Base-by-base conservation (phyloP, 2,888 invertebrate species). In the Cryptus viduatorius region DNA sequence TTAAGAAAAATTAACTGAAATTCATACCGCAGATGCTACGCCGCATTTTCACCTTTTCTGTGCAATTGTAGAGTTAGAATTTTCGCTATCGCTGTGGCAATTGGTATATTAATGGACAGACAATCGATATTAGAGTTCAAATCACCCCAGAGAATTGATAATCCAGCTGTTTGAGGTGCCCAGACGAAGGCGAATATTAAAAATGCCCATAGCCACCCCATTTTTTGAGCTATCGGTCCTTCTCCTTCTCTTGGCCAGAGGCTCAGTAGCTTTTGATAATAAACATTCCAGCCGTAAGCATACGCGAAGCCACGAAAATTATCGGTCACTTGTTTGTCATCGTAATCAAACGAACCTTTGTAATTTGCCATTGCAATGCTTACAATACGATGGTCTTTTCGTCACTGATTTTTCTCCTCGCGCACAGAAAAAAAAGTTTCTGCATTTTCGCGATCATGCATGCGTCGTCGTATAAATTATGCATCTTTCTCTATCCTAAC, bases 61-160 rank as follows among this genome's bases (percentile, higher is more conserved):
- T 37, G 37, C 37, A 37, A 87, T 79, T 88, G 87, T 48, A 88
- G 78, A 14, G 85, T 77, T 1, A 87, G 8, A 0, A 89, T 31
- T 83, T 90, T 90, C 12, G 86, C 48, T 2, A 85, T 48, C 0
- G 89, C 86, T 10, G 87, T 88, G 0, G 76, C 81, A 0, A 86
- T 75, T 0, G 89, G 86, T 4, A 90, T 82, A 53, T 89, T 90
- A 48, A 85, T 78, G 0, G 90, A 87, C 2, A 90, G 65, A 78
- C 89, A 90, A 48, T 90, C 90, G 10, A 90, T 67, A n/a, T 89
- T 67, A 31, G 81, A 42, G 14, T 89, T 82, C 24, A 90, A 79
- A 46, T 90, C 78, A 3, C 73, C 72, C 84, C 86, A 87, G 5
- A 86, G 2, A 48, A 48, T 5, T n/a, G 69, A 12, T 4, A 85